These are phyloP conservation scores for Lepidurus packardi DNA, from an alignment of 1,140 invertebrate genomes.

Conservation along the genomic window DNA sequence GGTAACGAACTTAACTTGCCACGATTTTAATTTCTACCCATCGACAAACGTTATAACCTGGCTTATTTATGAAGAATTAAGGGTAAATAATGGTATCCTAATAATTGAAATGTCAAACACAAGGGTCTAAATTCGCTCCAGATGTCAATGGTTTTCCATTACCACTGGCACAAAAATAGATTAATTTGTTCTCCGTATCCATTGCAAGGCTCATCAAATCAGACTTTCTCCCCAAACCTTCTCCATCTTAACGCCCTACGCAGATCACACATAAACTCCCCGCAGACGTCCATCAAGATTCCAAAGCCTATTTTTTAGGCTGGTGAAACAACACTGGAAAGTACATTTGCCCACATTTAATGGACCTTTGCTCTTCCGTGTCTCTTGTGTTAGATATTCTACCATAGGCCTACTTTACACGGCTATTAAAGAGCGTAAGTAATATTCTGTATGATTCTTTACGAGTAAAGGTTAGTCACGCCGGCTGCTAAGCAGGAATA, in stretches of 20 bases:
- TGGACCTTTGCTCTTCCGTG: neutral
- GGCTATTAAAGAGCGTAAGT: neutral
- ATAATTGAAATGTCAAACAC: neutral
- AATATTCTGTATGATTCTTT: neutral
- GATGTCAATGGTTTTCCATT: neutral
- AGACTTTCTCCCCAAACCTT: neutral
- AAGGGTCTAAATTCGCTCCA: neutral
- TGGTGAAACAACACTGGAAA: neutral
- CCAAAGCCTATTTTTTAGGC: neutral
- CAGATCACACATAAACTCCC: neutral
- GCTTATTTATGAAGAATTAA: neutral
- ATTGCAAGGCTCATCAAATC: neutral
- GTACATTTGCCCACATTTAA: neutral
- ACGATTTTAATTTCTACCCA: neutral
- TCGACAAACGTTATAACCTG: neutral
- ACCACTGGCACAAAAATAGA: neutral
- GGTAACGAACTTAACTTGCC: neutral
- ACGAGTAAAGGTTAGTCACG: neutral
- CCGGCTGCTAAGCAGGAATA: neutral
- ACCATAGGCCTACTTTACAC: constrained; percentile 4
- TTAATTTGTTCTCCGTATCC: neutral
- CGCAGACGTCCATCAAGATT: neutral
- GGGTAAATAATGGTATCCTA: neutral
- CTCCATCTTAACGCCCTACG: neutral
- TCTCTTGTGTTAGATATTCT: neutral